These are phyloP conservation scores for Aurelia sp. DNA, from an alignment of 30 jellyfish, hydroid and myxozoan species.

Conservation along the genomic window DNA sequence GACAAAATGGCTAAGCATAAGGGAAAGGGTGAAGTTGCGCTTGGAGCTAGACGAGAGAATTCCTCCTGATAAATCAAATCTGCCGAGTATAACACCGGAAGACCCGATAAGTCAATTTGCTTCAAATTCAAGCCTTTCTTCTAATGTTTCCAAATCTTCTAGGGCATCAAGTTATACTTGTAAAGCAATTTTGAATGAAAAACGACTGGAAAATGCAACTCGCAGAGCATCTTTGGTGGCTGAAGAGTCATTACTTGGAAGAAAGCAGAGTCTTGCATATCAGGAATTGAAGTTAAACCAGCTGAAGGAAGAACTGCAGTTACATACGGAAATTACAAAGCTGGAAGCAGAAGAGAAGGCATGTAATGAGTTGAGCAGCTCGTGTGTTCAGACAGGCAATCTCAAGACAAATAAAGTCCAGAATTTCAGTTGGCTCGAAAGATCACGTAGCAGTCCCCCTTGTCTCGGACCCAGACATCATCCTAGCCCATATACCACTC, in stretches of 20 bases:
- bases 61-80: background rate
- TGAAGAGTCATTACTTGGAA: constrained; percentile 11
- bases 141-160: background rate
- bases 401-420: too few species aligned
- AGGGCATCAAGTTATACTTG: background rate
- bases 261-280: background rate
- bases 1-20: background rate
- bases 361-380: background rate
- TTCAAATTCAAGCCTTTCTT: background rate
- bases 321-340: constrained; percentile 3
- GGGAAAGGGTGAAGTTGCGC: background rate
- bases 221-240: constrained; percentile 10
- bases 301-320: background rate
- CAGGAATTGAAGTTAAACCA: constrained; percentile 10
- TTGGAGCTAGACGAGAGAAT: background rate
- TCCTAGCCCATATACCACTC: too few species aligned
- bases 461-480: too few species aligned
- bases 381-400: too few species aligned
- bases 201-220: background rate
- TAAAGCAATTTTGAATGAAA: background rate
- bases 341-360: constrained; percentile 13
- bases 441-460: too few species aligned
- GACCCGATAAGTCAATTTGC: constrained; percentile 22
- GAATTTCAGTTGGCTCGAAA: too few species aligned
- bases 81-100: background rate